Evolutionary conservation across 1,140 invertebrate genomes (phyloP).

Genomic region (Cephus cinctus): DNA sequence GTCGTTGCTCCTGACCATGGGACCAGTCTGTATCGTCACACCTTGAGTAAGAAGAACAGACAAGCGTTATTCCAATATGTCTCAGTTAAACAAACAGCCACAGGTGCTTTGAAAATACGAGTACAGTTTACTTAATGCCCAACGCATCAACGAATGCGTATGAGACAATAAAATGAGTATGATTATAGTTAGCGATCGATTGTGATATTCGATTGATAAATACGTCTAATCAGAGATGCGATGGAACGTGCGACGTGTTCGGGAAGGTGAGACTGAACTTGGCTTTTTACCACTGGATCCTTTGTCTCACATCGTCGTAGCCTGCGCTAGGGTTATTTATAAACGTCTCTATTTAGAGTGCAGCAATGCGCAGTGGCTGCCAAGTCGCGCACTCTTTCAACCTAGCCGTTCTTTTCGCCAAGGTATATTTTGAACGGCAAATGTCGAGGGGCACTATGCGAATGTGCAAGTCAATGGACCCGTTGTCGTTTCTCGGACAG

Average conservation of each 20-base stretch:
- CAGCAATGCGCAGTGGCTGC: conserved; percentile 32
- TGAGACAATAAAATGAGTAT: too few relatives aligned
- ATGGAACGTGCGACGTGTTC: not conserved
- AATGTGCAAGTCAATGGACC: conserved; percentile 33
- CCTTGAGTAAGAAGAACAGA: conserved; percentile 28
- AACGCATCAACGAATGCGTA: too few relatives aligned
- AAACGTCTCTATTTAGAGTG: conserved; percentile 35
- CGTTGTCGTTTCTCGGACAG: too few relatives aligned
- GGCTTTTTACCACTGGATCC: conserved; percentile 12
- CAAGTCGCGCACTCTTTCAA: conserved; percentile 27
- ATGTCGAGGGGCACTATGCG: conserved; percentile 4
- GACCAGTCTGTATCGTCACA: conserved; percentile 47
- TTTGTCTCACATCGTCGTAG: conserved; percentile 3
- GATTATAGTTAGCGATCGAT: too few relatives aligned
- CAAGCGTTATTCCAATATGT: too few relatives aligned
- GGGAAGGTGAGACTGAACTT: conserved; percentile 19
- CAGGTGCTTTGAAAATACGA: too few relatives aligned
- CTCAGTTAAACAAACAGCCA: too few relatives aligned
- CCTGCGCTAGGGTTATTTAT: conserved; percentile 36
- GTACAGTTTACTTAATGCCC: too few relatives aligned
- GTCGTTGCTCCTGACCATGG: conserved; percentile 45
- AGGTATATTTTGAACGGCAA: conserved; percentile 1
- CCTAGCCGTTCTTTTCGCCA: conserved; percentile 14
- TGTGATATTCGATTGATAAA: too few relatives aligned
- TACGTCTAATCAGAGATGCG: not conserved